Evolutionary conservation across 2,888 invertebrate species (phyloP).

Genomic region (Leptopterna dolabrata): DNA sequence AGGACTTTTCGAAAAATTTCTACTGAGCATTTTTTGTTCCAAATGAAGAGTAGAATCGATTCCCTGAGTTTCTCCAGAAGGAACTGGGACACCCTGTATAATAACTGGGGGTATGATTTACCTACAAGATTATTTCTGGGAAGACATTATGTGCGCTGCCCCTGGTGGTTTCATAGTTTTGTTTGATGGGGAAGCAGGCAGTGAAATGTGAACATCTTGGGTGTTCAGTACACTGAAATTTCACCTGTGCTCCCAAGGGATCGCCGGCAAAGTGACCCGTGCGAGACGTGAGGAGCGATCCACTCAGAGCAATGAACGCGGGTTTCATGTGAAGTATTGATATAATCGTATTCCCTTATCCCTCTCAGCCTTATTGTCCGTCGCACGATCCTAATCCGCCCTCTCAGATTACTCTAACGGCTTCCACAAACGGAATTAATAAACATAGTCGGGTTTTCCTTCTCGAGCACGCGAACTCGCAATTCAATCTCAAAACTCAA

Average conservation of each 20-base stretch:
- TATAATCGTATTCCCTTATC: background rate
- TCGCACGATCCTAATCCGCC: background rate
- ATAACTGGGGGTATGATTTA: too few relatives aligned
- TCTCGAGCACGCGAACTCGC: conserved; percentile 55
- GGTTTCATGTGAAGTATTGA: background rate
- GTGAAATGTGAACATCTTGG: background rate
- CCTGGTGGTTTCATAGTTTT: too few relatives aligned
- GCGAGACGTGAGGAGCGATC: background rate
- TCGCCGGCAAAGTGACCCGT: background rate
- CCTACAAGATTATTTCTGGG: too few relatives aligned
- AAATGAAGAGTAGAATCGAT: too few relatives aligned
- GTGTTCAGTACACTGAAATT: background rate
- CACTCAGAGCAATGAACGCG: background rate
- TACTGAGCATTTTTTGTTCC: too few relatives aligned
- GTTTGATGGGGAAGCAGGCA: too few relatives aligned
- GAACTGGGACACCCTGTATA: too few relatives aligned
- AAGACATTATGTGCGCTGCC: too few relatives aligned
- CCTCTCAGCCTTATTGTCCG: conserved; percentile 7
- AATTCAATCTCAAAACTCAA: conserved; percentile 53
- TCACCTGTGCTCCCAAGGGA: background rate
- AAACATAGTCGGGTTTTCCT: conserved; percentile 31
- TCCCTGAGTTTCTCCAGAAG: too few relatives aligned
- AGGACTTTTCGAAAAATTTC: too few relatives aligned
- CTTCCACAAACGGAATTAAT: conserved; percentile 54
- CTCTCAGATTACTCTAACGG: conserved; percentile 34